Evolutionary conservation across 2,888 invertebrate genomes (phyloP).

Genomic region (Limnephilus marmoratus): DNA sequence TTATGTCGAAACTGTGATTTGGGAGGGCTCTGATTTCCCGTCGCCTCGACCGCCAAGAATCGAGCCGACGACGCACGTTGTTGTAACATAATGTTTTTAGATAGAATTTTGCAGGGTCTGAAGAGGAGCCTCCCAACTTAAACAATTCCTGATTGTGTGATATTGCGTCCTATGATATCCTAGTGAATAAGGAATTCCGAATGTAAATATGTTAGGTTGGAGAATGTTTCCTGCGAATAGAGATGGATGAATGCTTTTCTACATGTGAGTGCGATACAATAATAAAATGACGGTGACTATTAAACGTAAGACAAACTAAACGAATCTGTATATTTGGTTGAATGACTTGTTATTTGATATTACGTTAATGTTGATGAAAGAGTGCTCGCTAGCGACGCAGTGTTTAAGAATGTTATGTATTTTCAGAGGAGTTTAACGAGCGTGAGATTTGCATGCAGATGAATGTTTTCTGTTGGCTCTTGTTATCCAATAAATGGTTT

Average conservation of each 20-base stretch:
- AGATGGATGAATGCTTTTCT: constrained; percentile 59
- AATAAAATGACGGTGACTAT: constrained; percentile 66
- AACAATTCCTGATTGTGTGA: constrained; percentile 67
- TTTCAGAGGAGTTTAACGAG: constrained; percentile 66
- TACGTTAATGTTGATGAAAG: constrained; percentile 36
- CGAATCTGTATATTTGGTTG: constrained; percentile 62
- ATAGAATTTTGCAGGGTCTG: constrained; percentile 66
- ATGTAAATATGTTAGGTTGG: constrained; percentile 61
- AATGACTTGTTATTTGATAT: constrained; percentile 58
- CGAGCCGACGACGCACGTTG: constrained; percentile 64
- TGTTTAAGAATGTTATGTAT: constrained; percentile 65
- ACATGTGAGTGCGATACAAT: constrained; percentile 62
- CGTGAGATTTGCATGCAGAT: constrained; percentile 62
- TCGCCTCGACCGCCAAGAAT: constrained; percentile 61
- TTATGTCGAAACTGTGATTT: constrained; percentile 74
- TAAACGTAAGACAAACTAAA: constrained; percentile 64
- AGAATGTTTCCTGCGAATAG: constrained; percentile 57
- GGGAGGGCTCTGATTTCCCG: constrained; percentile 71
- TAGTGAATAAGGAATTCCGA: constrained; percentile 66
- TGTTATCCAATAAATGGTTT: not conserved
- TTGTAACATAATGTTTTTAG: constrained; percentile 66
- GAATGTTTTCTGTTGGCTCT: constrained; percentile 58
- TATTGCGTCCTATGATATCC: constrained; percentile 67
- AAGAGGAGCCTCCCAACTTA: constrained; percentile 66
- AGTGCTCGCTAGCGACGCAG: constrained; percentile 52